Conservation (phyloP, 2,888 invertebrate species). For the Mechanitis mazaeus region DNA sequence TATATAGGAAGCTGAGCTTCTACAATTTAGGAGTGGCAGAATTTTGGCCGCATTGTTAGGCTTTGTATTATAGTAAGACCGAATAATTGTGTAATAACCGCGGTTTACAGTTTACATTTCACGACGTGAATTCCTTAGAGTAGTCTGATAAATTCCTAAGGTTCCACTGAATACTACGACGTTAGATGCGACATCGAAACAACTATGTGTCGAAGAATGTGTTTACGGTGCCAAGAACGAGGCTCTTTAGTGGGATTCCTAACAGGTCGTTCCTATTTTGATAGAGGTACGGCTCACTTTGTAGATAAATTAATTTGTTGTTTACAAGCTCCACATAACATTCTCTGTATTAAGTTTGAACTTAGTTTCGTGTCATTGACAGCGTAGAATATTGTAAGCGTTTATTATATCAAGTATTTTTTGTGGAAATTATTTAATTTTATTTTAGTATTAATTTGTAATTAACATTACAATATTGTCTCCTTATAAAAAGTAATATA, state of each 20-base stretch:
- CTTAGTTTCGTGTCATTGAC: slow-evolving; percentile 4
- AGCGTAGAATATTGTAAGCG: neutral
- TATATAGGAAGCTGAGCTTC: slow-evolving; percentile 54
- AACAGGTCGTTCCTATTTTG: slow-evolving; percentile 27
- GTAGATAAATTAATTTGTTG: slow-evolving; percentile 29
- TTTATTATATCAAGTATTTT: too few species aligned
- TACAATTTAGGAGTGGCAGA: slow-evolving; percentile 53
- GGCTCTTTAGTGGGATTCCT: slow-evolving; percentile 59
- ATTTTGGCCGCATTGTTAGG: slow-evolving; percentile 49
- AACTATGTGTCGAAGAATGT: slow-evolving; percentile 76
- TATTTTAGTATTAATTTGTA: too few species aligned
- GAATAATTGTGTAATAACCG: slow-evolving; percentile 56
- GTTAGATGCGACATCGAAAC: slow-evolving; percentile 64
- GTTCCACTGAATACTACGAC: slow-evolving; percentile 53
- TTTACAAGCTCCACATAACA: slow-evolving; percentile 17
- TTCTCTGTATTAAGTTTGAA: slow-evolving; percentile 14
- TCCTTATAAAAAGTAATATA: slow-evolving; percentile 18
- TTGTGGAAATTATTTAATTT: too few species aligned
- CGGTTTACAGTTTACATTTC: slow-evolving; percentile 45
- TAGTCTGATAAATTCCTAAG: slow-evolving; percentile 60
- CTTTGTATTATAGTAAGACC: slow-evolving; percentile 54
- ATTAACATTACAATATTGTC: too few species aligned
- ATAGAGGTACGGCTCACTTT: slow-evolving; percentile 25
- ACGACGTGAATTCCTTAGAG: slow-evolving; percentile 58
- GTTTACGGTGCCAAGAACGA: slow-evolving; percentile 72